A percentile compares a stretch with the other conserved stretches of the same genome.
phyloP scores from a whole-genome alignment of 2,113 vertebrate species.

The Lycaon pictus region DNA sequence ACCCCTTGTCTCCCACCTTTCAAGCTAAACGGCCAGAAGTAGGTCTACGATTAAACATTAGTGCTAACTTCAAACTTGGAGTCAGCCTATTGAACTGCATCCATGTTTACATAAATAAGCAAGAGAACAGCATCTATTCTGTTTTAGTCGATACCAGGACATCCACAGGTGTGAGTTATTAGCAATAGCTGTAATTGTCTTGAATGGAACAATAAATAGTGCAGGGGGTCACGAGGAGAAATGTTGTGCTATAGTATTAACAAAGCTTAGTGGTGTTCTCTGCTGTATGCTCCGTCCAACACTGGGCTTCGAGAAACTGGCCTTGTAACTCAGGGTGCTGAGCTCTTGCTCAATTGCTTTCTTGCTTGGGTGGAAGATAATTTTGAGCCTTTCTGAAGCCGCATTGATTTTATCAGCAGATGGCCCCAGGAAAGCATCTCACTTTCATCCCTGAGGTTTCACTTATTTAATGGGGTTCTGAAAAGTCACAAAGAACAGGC shows the following conservation, averaged over 20 bases:
- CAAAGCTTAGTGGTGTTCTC: neutral
- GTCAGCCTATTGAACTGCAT: constrained; percentile 48
- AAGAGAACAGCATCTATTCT: neutral
- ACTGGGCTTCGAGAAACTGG: neutral
- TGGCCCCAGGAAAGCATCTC: constrained; percentile 54
- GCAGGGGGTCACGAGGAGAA: neutral
- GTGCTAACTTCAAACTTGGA: constrained; percentile 37
- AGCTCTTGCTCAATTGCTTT: constrained; percentile 51
- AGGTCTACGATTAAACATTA: constrained; percentile 64
- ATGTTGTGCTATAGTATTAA: neutral
- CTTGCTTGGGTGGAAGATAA: constrained; percentile 1
- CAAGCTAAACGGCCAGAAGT: constrained; percentile 66
- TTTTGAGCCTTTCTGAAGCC: constrained; percentile 50
- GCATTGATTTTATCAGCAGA: constrained; percentile 63
- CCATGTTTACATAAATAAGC: constrained; percentile 66
- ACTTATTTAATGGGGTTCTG: constrained; percentile 44
- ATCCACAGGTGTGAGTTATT: constrained; percentile 64
- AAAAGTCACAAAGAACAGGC: constrained; percentile 51
- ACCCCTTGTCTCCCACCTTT: constrained; percentile 66
- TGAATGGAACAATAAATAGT: constrained; percentile 33
- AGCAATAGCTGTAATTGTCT: constrained; percentile 67
- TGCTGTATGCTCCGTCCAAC: neutral
- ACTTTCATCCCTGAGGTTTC: constrained; percentile 51
- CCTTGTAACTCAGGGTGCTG: neutral
- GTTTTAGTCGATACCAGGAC: neutral